Percentiles rank a stretch among this genome's conserved stretches.
These are phyloP conservation scores for Euleptes europaea DNA, from an alignment of 2,113 vertebrate genomes.

Conservation along the genomic window DNA sequence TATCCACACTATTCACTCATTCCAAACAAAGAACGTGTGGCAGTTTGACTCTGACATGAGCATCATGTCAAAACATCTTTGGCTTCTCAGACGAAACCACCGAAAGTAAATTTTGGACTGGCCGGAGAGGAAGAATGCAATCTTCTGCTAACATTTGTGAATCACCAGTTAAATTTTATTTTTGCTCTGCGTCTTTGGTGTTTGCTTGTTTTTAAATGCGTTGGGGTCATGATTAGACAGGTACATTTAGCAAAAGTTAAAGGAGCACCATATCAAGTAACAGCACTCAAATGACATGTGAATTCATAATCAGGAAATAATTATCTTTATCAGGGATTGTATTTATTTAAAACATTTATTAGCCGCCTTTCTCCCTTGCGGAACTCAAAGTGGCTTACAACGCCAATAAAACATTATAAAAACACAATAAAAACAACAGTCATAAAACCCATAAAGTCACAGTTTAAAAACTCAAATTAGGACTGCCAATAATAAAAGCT, in stretches of 20 bases:
- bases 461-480: too few relatives aligned
- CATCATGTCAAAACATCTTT: not conserved
- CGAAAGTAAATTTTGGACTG: not conserved
- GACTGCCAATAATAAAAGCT: too few relatives aligned
- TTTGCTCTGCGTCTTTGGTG: not conserved
- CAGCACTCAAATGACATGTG: constrained; percentile 30
- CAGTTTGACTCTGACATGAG: not conserved
- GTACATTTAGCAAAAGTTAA: not conserved
- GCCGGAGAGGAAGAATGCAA: not conserved
- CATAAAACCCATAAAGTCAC: too few relatives aligned
- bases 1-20: not conserved
- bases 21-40: not conserved
- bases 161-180: not conserved
- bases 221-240: not conserved
- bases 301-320: not conserved
- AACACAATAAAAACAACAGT: too few relatives aligned
- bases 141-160: not conserved
- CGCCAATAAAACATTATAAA: too few relatives aligned
- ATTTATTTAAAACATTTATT: too few relatives aligned
- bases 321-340: not conserved
- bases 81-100: not conserved
- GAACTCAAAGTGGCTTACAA: too few relatives aligned
- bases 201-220: constrained; percentile 6
- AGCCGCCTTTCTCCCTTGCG: too few relatives aligned
- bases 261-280: constrained; percentile 10